Conservation (phyloP, 2,113 vertebrate species). For the Calypte anna region DNA sequence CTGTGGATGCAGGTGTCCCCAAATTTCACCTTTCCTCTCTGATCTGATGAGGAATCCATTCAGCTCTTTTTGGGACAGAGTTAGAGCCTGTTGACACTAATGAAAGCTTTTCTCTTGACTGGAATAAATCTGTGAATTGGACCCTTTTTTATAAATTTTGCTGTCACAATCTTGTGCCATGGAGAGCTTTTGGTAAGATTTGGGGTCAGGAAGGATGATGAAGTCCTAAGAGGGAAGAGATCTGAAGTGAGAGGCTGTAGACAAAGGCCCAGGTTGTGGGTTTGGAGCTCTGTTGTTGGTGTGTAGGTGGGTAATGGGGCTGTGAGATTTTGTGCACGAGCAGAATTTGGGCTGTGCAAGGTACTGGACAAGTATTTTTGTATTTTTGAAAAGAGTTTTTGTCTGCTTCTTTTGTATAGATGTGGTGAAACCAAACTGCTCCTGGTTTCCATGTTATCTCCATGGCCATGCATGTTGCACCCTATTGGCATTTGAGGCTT, state of each 20-base stretch:
- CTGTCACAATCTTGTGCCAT: neutral
- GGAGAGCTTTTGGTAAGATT: neutral
- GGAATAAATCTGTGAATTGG: neutral
- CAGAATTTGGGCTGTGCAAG: neutral
- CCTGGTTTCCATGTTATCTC: neutral
- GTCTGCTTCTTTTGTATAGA: neutral
- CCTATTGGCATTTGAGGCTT: neutral
- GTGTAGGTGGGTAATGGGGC: accelerated
- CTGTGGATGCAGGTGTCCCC: conserved; percentile 26
- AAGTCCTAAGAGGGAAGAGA: neutral
- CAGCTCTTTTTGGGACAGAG: neutral
- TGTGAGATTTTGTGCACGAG: accelerated
- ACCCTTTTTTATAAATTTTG: neutral
- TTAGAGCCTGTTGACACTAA: conserved; percentile 12
- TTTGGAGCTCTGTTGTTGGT: neutral
- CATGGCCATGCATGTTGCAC: neutral
- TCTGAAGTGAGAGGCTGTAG: accelerated
- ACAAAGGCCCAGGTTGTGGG: neutral
- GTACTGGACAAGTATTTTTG: neutral
- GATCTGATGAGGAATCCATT: neutral
- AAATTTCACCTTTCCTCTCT: conserved; percentile 21
- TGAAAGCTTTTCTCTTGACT: neutral
- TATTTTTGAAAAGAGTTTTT: neutral
- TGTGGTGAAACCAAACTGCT: neutral
- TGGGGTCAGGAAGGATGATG: neutral